Percentiles rank a stretch among this genome's conserved stretches.
phyloP scores from a whole-genome alignment of 2,888 invertebrate genomes.

The Phortica magna region DNA sequence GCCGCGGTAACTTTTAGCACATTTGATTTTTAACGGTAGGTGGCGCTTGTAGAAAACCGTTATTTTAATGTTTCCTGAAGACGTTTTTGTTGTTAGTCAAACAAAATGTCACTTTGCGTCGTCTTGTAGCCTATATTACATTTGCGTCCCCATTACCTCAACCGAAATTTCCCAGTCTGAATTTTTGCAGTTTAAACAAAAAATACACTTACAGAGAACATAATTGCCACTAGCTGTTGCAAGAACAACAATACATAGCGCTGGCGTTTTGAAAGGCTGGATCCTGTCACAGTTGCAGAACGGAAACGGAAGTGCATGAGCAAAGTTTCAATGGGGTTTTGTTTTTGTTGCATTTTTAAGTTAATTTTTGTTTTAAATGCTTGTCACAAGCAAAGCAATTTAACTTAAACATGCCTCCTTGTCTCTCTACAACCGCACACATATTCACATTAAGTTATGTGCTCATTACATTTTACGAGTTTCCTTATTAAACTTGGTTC shows the following conservation, averaged over 20 bases:
- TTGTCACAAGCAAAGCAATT: conserved; percentile 62
- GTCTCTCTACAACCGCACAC: conserved; percentile 36
- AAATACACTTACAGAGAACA: no score
- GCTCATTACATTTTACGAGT: neutral
- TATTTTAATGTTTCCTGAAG: no score
- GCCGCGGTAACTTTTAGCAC: no score
- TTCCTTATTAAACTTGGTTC: neutral
- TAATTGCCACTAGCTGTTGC: neutral
- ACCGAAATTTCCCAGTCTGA: no score
- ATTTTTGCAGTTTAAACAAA: no score
- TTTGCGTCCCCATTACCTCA: no score
- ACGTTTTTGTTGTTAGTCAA: no score
- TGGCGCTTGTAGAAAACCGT: no score
- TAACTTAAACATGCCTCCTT: conserved; percentile 66
- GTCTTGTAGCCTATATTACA: no score
- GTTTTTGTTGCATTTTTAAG: conserved; percentile 40
- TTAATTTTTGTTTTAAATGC: conserved; percentile 13
- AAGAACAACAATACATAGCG: neutral
- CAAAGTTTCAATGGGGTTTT: conserved; percentile 53
- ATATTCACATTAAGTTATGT: conserved; percentile 8
- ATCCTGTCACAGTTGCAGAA: conserved; percentile 9
- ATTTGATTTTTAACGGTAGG: no score
- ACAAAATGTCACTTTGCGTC: no score
- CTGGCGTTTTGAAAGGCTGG: neutral
- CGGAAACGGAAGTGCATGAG: conserved; percentile 72